These are phyloP conservation scores for Cygnus olor DNA, from an alignment of 2,797 vertebrate species.

Conservation along the genomic window DNA sequence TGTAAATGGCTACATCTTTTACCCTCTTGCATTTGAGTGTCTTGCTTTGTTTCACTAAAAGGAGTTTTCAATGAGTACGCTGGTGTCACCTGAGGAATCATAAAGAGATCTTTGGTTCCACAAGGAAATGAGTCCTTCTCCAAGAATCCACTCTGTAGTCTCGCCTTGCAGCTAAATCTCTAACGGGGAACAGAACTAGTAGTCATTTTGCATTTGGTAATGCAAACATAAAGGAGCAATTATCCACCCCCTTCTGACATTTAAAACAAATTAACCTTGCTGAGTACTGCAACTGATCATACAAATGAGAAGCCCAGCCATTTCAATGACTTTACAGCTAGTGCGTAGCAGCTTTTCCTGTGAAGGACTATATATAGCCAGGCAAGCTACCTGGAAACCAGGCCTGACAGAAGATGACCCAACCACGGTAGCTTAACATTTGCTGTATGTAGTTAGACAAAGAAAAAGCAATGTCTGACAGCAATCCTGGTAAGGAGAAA, in stretches of 20 bases:
- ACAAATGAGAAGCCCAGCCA: neutral
- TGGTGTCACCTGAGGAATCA: neutral
- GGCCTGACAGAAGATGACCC: neutral
- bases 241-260: neutral
- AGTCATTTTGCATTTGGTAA: neutral
- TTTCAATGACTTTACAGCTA: neutral
- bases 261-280: neutral
- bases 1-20: neutral
- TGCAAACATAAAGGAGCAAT: neutral
- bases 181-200: neutral
- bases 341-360: neutral
- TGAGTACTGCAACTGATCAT: neutral
- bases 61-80: neutral
- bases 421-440: neutral
- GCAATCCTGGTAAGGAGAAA: neutral
- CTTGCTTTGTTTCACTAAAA: neutral
- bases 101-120: constrained; percentile 7
- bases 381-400: neutral
- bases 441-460: neutral
- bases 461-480: neutral
- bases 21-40: neutral
- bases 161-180: neutral
- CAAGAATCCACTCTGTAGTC: neutral
- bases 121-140: neutral
- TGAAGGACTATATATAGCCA: neutral